Percentiles rank a stretch among this genome's conserved stretches.
Conservation (phyloP, 2,113 vertebrate species). For the Terrapene triunguis region DNA sequence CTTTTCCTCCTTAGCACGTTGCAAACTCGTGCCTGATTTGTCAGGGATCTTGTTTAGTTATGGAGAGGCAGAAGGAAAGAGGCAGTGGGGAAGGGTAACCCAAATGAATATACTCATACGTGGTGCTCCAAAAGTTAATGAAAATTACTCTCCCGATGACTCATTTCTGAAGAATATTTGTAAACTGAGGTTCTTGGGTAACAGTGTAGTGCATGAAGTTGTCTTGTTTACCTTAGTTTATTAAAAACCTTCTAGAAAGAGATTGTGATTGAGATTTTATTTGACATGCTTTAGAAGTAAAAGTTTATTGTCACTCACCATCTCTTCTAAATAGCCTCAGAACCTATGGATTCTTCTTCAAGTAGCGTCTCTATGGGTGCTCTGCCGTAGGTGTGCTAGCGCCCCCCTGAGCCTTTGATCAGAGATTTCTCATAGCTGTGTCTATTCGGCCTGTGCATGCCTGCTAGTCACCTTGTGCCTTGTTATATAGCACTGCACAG, state of each 20-base stretch:
- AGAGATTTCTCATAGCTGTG: too few relatives aligned
- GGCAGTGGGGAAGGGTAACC: not conserved
- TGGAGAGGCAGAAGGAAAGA: not conserved
- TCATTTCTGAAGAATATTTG: not conserved
- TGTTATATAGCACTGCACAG: too few relatives aligned
- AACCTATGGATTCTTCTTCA: too few relatives aligned
- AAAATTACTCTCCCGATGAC: not conserved
- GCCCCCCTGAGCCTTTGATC: too few relatives aligned
- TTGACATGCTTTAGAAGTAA: not conserved
- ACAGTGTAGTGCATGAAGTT: not conserved
- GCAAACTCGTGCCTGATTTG: not conserved
- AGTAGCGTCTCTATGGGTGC: too few relatives aligned
- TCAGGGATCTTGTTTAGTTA: not conserved
- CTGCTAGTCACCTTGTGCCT: too few relatives aligned
- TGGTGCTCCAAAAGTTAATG: not conserved
- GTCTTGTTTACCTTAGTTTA: not conserved
- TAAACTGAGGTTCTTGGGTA: not conserved
- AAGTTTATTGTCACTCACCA: too few relatives aligned
- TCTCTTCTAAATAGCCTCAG: too few relatives aligned
- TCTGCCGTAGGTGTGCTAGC: too few relatives aligned
- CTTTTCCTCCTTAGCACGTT: not conserved
- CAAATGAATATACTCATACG: not conserved
- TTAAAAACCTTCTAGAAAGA: not conserved
- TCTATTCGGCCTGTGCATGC: too few relatives aligned
- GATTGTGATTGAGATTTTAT: not conserved